Evolutionary conservation across 37 sponge, comb jelly and placozoan genomes (phyloP).

Genomic region (Spongia lamella): DNA sequence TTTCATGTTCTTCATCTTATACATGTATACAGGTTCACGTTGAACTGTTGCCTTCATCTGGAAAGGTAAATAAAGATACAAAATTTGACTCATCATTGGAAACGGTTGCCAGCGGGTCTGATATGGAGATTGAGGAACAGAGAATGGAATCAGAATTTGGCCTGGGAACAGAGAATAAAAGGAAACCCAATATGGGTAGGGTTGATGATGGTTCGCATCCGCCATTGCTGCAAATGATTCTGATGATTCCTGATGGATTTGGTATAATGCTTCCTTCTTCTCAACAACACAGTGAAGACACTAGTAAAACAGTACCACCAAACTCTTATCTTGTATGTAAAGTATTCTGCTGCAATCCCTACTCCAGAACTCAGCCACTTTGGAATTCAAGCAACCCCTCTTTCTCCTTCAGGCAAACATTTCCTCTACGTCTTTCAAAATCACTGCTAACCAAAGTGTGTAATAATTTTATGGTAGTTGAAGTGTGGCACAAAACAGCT

Average conservation of each 20-base stretch:
- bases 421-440: constrained; percentile 50
- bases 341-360: constrained; percentile 46
- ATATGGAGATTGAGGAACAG: too few relatives aligned
- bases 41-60: too few relatives aligned
- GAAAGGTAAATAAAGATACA: too few relatives aligned
- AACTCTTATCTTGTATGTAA: constrained; percentile 71
- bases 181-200: too few relatives aligned
- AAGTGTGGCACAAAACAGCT: constrained; percentile 85
- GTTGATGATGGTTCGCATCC: neutral
- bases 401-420: constrained; percentile 56
- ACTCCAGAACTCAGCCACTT: constrained; percentile 30
- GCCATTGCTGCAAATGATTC: constrained; percentile 16
- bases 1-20: too few relatives aligned
- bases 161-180: too few relatives aligned
- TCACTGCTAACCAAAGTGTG: constrained; percentile 51
- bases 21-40: too few relatives aligned
- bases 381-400: constrained; percentile 64
- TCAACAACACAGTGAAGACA: neutral
- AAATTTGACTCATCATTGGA: too few relatives aligned
- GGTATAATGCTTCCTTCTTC: constrained; percentile 9
- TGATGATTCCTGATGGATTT: constrained; percentile 58
- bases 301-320: constrained; percentile 21
- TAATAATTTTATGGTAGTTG: constrained; percentile 69
- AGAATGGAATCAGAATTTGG: too few relatives aligned
- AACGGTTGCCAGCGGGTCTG: too few relatives aligned